These are phyloP conservation scores for Vulpes lagopus DNA, from an alignment of 2,113 vertebrate species.

Conservation along the genomic window DNA sequence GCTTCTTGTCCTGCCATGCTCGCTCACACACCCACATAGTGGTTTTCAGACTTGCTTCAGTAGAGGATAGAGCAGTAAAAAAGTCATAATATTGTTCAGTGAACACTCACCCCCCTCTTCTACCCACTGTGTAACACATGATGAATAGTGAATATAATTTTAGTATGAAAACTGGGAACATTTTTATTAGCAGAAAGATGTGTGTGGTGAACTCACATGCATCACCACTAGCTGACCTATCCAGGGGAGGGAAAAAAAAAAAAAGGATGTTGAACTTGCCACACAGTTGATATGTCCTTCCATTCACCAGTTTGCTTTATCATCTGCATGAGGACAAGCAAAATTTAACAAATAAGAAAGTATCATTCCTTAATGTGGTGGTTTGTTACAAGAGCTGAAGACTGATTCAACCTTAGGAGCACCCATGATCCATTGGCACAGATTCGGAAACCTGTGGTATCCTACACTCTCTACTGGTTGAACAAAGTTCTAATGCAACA, in stretches of 20 bases:
- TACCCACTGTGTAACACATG: background rate
- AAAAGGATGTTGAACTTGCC: rapidly evolving
- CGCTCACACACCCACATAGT: background rate
- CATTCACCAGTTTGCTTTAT: background rate
- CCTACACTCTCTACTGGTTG: background rate
- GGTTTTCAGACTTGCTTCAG: background rate
- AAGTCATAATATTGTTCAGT: rapidly evolving
- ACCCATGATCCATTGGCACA: rapidly evolving
- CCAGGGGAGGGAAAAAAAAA: too few relatives aligned
- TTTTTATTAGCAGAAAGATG: background rate
- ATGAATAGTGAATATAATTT: background rate
- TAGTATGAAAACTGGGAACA: background rate
- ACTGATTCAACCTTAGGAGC: background rate
- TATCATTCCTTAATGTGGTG: background rate
- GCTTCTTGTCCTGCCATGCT: background rate
- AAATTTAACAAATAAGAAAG: background rate
- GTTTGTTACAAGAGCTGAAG: background rate
- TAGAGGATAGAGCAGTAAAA: background rate
- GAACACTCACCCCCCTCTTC: background rate
- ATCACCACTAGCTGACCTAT: too few relatives aligned
- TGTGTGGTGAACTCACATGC: rapidly evolving
- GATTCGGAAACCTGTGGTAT: rapidly evolving
- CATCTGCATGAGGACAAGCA: background rate
- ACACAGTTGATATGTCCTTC: background rate
- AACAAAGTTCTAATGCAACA: background rate